Evolutionary conservation across 2,888 invertebrate species (phyloP).

Genomic region (Hypomecis atomaria): DNA sequence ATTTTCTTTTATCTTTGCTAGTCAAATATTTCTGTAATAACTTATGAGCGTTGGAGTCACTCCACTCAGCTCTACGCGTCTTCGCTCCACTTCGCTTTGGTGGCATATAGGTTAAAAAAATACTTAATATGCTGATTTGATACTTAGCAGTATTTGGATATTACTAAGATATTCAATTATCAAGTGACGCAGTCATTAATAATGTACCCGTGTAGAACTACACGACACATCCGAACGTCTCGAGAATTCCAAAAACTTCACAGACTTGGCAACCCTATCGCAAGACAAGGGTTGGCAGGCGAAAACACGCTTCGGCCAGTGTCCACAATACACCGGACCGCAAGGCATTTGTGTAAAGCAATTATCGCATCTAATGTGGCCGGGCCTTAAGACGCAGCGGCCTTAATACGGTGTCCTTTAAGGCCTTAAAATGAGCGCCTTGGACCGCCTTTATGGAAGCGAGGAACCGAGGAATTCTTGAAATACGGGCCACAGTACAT

Average conservation of each 20-base stretch:
- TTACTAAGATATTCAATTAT: no score
- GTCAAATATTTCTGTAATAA: no score
- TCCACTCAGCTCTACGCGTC: no score
- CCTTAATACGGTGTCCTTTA: constrained; percentile 35
- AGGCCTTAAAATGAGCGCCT: constrained; percentile 42
- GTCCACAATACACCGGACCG: constrained; percentile 53
- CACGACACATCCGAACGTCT: constrained; percentile 35
- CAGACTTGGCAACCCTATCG: constrained; percentile 44
- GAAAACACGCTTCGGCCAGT: constrained; percentile 56
- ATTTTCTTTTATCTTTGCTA: no score
- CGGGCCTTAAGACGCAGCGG: constrained; percentile 56
- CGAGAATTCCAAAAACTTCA: constrained; percentile 36
- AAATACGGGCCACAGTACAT: constrained; percentile 60
- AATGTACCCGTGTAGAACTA: constrained; percentile 28
- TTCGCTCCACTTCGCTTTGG: no score
- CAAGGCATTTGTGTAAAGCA: constrained; percentile 76
- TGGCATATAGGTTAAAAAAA: no score
- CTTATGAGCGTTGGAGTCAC: no score
- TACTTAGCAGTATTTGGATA: no score
- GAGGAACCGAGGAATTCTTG: constrained; percentile 58
- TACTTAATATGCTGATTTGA: no score
- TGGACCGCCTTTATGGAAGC: constrained; percentile 53
- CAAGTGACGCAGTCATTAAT: not conserved
- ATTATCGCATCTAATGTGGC: constrained; percentile 76
- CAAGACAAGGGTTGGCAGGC: constrained; percentile 52